Base-by-base conservation (phyloP, 2,797 vertebrate species). In the Sarcophilus harrisii region DNA sequence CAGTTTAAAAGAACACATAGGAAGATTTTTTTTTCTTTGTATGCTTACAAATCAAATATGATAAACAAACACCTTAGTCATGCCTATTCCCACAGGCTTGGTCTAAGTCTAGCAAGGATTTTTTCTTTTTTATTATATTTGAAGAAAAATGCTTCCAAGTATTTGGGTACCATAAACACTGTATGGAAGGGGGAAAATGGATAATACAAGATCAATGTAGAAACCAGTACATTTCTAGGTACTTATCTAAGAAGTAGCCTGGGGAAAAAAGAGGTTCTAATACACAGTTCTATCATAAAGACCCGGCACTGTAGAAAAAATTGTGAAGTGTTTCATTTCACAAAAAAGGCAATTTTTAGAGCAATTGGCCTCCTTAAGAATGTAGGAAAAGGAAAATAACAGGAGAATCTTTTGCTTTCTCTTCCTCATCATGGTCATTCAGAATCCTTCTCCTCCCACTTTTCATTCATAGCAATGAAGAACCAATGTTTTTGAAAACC, bases 271-370 rank as follows among this genome's bases (percentile, higher is more conserved):
- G 16, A 0, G 11, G 16, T 95, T 57, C 57, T 52, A 90, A 91
- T 89, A 91, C 13, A 29, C 32, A 8, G 59, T n/a, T 95, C 45
- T 92, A 92, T 6, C 18, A 73, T 32, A 92, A 96, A 95, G 54
- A 55, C 45, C 5, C 29, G 91, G 58, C 18, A 58, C 55, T 58
- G 14, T 30, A 94, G 55, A 55, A 24, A n/a, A 92, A 0, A 1
- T 90, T 32, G 93, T 60, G 45, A 89, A 11, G 57, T 94, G 29
- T 90, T 94, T 94, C 91, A 28, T 90, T 95, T 32, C 62, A 5
- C 55, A 93, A 91, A 18, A 91, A 14, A 93, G 54, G 58, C 94
- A 12, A 60, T 90, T 94, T 91, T 94, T 93, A 94, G 52, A 57
- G 27, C 91, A n/a, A 57, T 4, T 4, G 0, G 13, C 49, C 1